A percentile compares a stretch with the other conserved stretches of the same genome.
Evolutionary conservation across 2,113 vertebrate species (phyloP).

Genomic region (Chionomys nivalis): DNA sequence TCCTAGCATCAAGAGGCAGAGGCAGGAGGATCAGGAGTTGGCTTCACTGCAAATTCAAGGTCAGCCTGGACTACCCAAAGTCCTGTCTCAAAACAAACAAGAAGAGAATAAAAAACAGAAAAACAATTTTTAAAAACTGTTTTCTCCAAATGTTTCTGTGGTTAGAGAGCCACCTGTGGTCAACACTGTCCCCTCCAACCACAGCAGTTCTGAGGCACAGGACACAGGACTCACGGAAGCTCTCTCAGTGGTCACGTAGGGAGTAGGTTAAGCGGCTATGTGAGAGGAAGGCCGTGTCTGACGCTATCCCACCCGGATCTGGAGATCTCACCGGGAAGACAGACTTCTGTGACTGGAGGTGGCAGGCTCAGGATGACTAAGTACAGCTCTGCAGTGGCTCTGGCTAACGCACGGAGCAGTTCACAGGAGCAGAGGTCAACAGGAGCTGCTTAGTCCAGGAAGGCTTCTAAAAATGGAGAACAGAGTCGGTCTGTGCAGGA

Average conservation of each 20-base stretch:
- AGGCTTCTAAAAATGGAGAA: constrained; percentile 43
- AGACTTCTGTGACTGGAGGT: background rate
- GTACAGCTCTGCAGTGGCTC: background rate
- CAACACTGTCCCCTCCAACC: background rate
- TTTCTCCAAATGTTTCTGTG: background rate
- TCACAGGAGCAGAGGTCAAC: background rate
- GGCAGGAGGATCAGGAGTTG: background rate
- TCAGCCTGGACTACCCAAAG: background rate
- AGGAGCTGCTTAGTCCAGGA: background rate
- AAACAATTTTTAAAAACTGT: background rate
- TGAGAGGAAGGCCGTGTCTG: background rate
- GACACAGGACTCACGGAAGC: background rate
- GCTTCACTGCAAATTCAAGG: background rate
- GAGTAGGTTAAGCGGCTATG: background rate
- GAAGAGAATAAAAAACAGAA: background rate
- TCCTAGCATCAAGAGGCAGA: background rate
- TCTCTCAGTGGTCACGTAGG: background rate
- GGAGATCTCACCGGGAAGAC: background rate
- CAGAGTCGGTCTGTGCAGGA: background rate
- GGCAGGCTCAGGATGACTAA: background rate
- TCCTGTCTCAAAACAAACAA: background rate
- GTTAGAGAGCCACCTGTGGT: background rate
- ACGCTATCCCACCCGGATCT: background rate
- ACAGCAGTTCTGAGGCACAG: background rate
- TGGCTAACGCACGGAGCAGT: background rate